A percentile compares a stretch with the other conserved stretches of the same genome.
These are phyloP conservation scores for Acholoe squamosa DNA, from an alignment of 2,888 invertebrate species.

Conservation along the genomic window DNA sequence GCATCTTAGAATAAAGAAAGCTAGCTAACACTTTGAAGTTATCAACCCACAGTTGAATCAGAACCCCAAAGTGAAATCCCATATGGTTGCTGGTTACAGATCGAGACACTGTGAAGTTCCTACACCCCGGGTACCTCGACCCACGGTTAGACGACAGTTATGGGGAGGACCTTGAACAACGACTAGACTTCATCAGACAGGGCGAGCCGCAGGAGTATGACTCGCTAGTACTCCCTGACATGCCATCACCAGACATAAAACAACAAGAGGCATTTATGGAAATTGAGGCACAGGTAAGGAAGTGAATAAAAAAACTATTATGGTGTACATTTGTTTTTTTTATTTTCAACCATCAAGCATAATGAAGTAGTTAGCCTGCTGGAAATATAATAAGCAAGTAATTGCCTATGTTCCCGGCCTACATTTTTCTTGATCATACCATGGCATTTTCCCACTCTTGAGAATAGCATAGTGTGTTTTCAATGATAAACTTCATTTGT, in stretches of 20 bases:
- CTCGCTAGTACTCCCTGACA: conserved; percentile 48
- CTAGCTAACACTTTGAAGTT: neutral
- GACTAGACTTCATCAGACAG: neutral
- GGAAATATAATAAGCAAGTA: no score
- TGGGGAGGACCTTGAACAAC: conserved; percentile 14
- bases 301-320: neutral
- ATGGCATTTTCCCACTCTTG: neutral
- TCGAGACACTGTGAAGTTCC: neutral
- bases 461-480: no score
- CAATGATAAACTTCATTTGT: neutral
- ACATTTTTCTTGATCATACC: neutral
- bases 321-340: neutral
- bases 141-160: conserved; percentile 38
- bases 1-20: no score
- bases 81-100: neutral
- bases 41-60: neutral
- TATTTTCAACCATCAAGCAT: no score
- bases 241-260: conserved; percentile 71
- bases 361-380: no score
- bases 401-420: no score
- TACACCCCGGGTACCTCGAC: conserved; percentile 34
- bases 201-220: neutral
- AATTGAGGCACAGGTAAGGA: conserved; percentile 78
- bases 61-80: no score
- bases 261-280: conserved; percentile 79